Percentiles rank a stretch among this genome's conserved stretches.
These are phyloP conservation scores for Caenorhabditis sp. DNA, from an alignment of 2,888 invertebrate genomes.

Conservation along the genomic window DNA sequence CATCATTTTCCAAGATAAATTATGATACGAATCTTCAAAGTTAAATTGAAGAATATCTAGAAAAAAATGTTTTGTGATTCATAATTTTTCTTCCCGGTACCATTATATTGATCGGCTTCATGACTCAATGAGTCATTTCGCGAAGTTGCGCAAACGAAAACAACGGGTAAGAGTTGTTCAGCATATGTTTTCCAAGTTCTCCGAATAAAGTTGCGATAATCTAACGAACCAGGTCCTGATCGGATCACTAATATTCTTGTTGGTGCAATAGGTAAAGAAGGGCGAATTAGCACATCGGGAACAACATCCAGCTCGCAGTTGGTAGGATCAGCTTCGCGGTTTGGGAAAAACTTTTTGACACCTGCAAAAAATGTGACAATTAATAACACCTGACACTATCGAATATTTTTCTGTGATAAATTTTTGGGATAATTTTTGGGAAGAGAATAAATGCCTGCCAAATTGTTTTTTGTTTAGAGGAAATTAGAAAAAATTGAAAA, in stretches of 20 bases:
- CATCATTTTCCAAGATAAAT: constrained; percentile 70
- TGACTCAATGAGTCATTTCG: constrained; percentile 34
- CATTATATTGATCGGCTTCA: constrained; percentile 45
- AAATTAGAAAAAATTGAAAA: too few species aligned
- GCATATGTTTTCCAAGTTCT: constrained; percentile 64
- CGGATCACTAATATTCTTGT: constrained; percentile 55
- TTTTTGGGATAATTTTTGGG: too few species aligned
- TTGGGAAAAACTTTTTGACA: constrained; percentile 37
- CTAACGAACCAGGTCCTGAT: constrained; percentile 56
- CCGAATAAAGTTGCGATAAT: constrained; percentile 62
- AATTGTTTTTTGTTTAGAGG: too few species aligned
- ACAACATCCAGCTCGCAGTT: constrained; percentile 44
- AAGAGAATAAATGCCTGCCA: too few species aligned
- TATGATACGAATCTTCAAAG: constrained; percentile 68
- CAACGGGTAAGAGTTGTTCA: constrained; percentile 49
- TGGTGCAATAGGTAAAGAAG: constrained; percentile 35
- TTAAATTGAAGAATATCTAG: constrained; percentile 67
- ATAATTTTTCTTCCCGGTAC: constrained; percentile 7
- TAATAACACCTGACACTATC: too few species aligned
- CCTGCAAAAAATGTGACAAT: constrained; percentile 19
- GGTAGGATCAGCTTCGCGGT: constrained; percentile 22
- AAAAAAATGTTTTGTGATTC: not conserved
- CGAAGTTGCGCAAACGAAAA: constrained; percentile 52
- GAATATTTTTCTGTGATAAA: too few species aligned
- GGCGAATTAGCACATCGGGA: constrained; percentile 44